Conservation (phyloP, 2,113 vertebrate genomes). For the Odocoileus virginianus region DNA sequence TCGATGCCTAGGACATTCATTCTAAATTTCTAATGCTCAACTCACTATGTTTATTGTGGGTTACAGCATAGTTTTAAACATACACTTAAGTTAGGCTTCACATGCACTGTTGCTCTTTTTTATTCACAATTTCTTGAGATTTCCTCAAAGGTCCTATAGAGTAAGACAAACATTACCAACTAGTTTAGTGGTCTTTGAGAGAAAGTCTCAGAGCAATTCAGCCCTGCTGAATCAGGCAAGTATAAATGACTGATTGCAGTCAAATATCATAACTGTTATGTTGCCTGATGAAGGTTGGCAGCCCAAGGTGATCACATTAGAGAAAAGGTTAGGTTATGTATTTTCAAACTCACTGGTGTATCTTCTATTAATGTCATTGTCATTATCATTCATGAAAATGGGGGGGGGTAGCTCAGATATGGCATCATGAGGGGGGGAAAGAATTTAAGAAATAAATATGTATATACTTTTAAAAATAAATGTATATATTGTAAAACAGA, state of each 20-base stretch:
- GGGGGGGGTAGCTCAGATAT: not conserved
- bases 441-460: not conserved
- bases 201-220: not conserved
- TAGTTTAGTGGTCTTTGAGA: not conserved
- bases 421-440: not conserved
- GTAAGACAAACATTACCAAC: not conserved
- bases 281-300: not conserved
- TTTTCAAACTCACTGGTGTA: not conserved
- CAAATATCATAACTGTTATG: conserved; percentile 5
- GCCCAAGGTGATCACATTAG: not conserved
- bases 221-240: not conserved
- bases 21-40: not conserved
- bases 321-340: conserved; percentile 10
- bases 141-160: not conserved
- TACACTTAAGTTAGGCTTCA: not conserved
- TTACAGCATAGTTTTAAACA: not conserved
- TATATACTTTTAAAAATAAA: not conserved
- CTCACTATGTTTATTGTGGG: not conserved
- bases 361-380: not conserved
- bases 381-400: not conserved
- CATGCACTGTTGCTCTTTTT: not conserved
- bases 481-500: not conserved
- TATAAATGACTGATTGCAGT: not conserved
- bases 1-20: not conserved
- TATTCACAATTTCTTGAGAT: not conserved